These are phyloP conservation scores for Clarias pachynema DNA, from an alignment of 2,797 vertebrate species.

Conservation along the genomic window DNA sequence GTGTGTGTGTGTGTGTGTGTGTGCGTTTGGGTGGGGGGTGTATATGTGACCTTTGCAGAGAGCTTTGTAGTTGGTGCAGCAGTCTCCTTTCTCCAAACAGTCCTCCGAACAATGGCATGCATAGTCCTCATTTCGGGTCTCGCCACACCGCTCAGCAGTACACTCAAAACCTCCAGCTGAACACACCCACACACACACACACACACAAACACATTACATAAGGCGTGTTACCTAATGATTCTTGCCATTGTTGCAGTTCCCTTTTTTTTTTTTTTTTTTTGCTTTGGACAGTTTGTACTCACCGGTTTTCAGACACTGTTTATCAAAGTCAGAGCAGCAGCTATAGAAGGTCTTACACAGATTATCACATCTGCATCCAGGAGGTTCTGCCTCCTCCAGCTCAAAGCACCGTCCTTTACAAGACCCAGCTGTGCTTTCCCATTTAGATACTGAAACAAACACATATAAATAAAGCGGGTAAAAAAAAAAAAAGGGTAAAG, in stretches of 20 bases:
- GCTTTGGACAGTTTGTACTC: slow-evolving; percentile 29
- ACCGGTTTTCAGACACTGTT: slow-evolving; percentile 95
- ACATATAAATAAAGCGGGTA: too few relatives aligned
- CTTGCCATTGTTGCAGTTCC: neutral
- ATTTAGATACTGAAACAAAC: slow-evolving; percentile 36
- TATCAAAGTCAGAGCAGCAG: slow-evolving; percentile 94
- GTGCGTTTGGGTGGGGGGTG: neutral
- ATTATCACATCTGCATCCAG: slow-evolving; percentile 94
- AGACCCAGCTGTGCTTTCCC: slow-evolving; percentile 86
- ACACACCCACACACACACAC: slow-evolving; percentile 25
- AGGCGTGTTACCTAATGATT: neutral
- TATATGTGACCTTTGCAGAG: slow-evolving; percentile 83
- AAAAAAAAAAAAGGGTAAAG: neutral
- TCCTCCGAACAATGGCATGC: slow-evolving; percentile 96
- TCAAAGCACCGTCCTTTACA: slow-evolving; percentile 95
- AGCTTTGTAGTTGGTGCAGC: slow-evolving; percentile 93
- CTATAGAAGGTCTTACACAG: slow-evolving; percentile 96
- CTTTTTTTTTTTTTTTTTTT: too few relatives aligned
- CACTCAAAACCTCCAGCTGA: slow-evolving; percentile 92
- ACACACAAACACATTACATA: slow-evolving; percentile 21
- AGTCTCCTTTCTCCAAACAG: slow-evolving; percentile 89
- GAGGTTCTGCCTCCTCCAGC: slow-evolving; percentile 86
- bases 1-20: neutral
- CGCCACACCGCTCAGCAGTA: slow-evolving; percentile 86
- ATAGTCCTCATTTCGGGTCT: slow-evolving; percentile 83